Evolutionary conservation across 2,888 invertebrate genomes (phyloP).

Genomic region (Apotomis capreana): DNA sequence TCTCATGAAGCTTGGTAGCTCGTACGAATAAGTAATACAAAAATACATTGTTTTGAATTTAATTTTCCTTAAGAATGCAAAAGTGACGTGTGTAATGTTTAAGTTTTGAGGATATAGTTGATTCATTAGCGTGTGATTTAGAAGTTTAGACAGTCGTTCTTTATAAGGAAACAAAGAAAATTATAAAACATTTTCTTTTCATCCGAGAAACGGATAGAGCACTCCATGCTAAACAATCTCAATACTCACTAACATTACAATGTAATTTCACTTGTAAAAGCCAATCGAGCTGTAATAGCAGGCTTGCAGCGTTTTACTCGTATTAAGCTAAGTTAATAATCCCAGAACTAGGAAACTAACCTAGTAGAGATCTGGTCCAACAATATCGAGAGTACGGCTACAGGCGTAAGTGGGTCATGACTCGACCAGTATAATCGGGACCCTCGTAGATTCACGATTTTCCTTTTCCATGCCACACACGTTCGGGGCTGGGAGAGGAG

Average conservation of each 20-base stretch:
- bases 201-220: too few species aligned
- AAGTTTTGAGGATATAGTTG: too few species aligned
- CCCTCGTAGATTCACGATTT: constrained; percentile 61
- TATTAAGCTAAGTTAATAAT: constrained; percentile 64
- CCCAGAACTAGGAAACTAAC: constrained; percentile 65
- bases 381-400: constrained; percentile 71
- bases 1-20: neutral
- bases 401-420: constrained; percentile 71
- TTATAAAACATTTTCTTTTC: too few species aligned
- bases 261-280: neutral
- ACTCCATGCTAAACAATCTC: neutral
- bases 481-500: constrained; percentile 52
- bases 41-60: neutral
- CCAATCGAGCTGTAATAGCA: constrained; percentile 7
- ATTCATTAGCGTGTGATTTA: too few species aligned
- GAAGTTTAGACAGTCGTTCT: too few species aligned
- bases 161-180: too few species aligned
- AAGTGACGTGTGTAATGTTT: too few species aligned
- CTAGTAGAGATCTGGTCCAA: constrained; percentile 70
- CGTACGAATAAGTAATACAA: neutral
- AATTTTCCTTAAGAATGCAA: neutral
- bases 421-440: constrained; percentile 57
- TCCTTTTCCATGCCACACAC: constrained; percentile 51
- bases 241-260: neutral
- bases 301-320: constrained; percentile 12